These are phyloP conservation scores for Cylas formicarius DNA, from an alignment of 1,140 invertebrate genomes.

Conservation along the genomic window DNA sequence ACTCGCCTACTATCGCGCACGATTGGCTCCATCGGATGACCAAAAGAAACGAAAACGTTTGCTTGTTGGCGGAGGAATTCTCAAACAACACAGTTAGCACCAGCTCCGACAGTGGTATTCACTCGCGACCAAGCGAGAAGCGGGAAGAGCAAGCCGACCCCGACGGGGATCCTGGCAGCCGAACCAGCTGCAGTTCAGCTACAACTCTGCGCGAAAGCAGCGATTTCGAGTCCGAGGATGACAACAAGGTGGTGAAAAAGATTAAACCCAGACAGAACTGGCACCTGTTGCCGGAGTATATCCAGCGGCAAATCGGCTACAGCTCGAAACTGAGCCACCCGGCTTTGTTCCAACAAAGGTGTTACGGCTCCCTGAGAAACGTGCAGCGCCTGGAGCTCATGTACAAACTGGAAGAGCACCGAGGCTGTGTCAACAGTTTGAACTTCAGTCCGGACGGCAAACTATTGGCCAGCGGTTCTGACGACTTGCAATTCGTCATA, in stretches of 20 bases:
- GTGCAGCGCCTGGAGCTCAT: slow-evolving; percentile 76
- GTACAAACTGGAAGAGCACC: slow-evolving; percentile 70
- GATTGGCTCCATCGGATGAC: not conserved
- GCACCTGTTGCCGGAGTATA: slow-evolving; percentile 53
- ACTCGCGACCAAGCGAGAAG: not conserved
- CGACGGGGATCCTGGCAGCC: slow-evolving; percentile 10
- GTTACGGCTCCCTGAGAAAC: slow-evolving; percentile 74
- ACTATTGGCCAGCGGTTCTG: slow-evolving; percentile 78
- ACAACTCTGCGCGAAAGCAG: slow-evolving; percentile 26
- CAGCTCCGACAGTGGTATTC: not conserved
- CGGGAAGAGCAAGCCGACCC: not conserved
- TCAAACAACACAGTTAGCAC: slow-evolving; percentile 10
- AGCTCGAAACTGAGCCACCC: slow-evolving; percentile 45
- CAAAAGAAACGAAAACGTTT: slow-evolving; percentile 9
- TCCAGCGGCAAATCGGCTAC: slow-evolving; percentile 49
- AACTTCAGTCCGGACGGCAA: slow-evolving; percentile 77
- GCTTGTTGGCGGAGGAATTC: slow-evolving; percentile 12
- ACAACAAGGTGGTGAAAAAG: slow-evolving; percentile 47
- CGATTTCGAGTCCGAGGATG: slow-evolving; percentile 42
- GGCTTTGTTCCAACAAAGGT: slow-evolving; percentile 59
- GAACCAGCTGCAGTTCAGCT: slow-evolving; percentile 30
- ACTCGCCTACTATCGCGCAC: too few relatives aligned
- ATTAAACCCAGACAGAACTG: slow-evolving; percentile 61
- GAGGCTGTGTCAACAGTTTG: slow-evolving; percentile 87
- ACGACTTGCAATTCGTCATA: slow-evolving; percentile 68